Percentiles rank a stretch among this genome's conserved stretches.
Evolutionary conservation across 2,888 invertebrate genomes (phyloP).

Genomic region (Drosophila colorata): DNA sequence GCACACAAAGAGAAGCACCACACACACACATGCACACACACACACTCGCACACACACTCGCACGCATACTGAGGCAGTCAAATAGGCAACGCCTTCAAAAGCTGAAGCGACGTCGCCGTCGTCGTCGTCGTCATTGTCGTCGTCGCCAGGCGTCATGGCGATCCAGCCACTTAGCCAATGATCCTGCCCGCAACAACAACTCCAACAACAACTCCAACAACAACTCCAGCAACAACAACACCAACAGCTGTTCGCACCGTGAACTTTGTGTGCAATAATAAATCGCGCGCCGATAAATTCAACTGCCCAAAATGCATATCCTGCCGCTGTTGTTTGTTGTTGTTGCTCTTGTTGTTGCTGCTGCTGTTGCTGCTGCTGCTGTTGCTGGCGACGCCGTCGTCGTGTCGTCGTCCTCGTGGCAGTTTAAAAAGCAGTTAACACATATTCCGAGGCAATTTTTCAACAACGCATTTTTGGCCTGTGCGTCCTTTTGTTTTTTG

Average conservation of each 20-base stretch:
- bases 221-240: conserved; percentile 30
- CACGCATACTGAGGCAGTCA: conserved; percentile 46
- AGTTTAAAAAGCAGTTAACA: conserved; percentile 85
- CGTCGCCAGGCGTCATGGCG: conserved; percentile 48
- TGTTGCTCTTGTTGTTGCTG: conserved; percentile 14
- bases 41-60: conserved; percentile 29
- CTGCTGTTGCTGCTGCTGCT: conserved; percentile 28
- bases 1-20: conserved; percentile 23
- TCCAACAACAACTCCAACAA: conserved; percentile 30
- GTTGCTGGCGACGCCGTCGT: conserved; percentile 43
- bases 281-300: conserved; percentile 71
- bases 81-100: conserved; percentile 84
- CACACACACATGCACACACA: conserved; percentile 25
- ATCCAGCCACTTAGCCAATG: conserved; percentile 74
- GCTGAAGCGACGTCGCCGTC: conserved; percentile 53
- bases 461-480: conserved; percentile 79
- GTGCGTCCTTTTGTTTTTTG: conserved; percentile 53
- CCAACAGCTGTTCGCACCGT: conserved; percentile 61
- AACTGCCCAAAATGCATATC: conserved; percentile 73
- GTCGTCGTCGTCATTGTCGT: conserved; percentile 8
- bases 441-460: conserved; percentile 84
- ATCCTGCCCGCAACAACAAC: conserved; percentile 60
- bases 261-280: conserved; percentile 56
- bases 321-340: conserved; percentile 42
- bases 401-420: conserved; percentile 81